Evolutionary conservation across 2,888 invertebrate species (phyloP).

Genomic region (Xestoiulus laeticollis): DNA sequence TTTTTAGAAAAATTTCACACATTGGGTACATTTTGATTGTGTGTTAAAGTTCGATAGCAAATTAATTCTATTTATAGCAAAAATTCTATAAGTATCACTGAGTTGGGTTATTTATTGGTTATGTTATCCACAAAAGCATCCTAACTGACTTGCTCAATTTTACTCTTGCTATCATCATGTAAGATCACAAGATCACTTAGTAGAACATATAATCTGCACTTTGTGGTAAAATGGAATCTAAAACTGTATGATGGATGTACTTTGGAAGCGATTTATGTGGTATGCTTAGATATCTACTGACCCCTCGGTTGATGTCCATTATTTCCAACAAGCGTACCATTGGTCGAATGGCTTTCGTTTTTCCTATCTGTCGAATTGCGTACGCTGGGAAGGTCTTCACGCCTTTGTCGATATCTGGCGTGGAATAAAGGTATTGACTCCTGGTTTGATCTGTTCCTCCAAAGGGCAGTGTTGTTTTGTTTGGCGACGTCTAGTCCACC

Average conservation of each 20-base stretch:
- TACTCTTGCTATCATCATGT: too few relatives aligned
- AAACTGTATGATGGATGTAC: background rate
- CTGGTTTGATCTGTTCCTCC: background rate
- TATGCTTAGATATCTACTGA: background rate
- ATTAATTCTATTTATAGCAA: too few relatives aligned
- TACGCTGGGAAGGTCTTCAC: background rate
- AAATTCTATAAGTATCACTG: too few relatives aligned
- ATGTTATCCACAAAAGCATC: too few relatives aligned
- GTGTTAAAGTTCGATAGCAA: too few relatives aligned
- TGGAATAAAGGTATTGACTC: background rate
- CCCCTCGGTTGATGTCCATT: background rate
- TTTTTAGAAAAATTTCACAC: too few relatives aligned
- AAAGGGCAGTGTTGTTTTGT: background rate
- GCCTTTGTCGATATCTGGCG: slow-evolving; percentile 1
- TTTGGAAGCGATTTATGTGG: background rate
- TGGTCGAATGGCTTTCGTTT: background rate
- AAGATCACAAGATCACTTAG: too few relatives aligned
- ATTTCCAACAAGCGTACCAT: background rate
- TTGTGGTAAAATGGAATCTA: background rate
- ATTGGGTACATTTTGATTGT: too few relatives aligned
- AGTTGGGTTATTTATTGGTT: too few relatives aligned
- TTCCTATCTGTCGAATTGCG: background rate
- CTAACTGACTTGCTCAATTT: too few relatives aligned
- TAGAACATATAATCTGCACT: too few relatives aligned
- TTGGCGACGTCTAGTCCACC: background rate